phyloP scores from a whole-genome alignment of 1,140 invertebrate genomes.

The Papilio polyxenes region DNA sequence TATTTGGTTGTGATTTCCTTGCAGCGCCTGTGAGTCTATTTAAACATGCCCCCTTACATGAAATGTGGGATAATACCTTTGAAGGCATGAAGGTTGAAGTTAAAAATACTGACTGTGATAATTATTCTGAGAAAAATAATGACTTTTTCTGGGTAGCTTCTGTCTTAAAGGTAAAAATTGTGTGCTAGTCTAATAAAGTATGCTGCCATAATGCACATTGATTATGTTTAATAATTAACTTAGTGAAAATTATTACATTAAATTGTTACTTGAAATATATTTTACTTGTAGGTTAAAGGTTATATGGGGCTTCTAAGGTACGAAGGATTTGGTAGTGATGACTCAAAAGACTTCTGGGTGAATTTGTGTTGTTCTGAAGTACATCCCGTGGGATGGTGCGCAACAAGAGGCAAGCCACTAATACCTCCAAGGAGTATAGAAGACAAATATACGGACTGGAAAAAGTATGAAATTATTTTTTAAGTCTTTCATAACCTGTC shows the following conservation, averaged over 20 bases:
- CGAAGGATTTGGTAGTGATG: slow-evolving; percentile 95
- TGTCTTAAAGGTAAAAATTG: slow-evolving; percentile 84
- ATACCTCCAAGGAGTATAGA: slow-evolving; percentile 95
- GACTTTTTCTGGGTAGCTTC: slow-evolving; percentile 98
- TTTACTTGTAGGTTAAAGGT: slow-evolving; percentile 85
- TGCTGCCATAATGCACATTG: no score
- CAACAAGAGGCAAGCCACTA: slow-evolving; percentile 94
- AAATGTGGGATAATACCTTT: slow-evolving; percentile 96
- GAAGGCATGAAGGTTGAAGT: slow-evolving; percentile 98
- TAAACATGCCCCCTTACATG: slow-evolving; percentile 93
- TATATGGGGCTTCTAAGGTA: slow-evolving; percentile 96
- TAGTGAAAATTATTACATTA: neutral
- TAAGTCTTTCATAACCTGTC: neutral
- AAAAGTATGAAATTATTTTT: slow-evolving; percentile 80
- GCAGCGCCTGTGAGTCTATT: slow-evolving; percentile 95
- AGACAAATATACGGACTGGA: slow-evolving; percentile 97
- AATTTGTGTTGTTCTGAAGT: slow-evolving; percentile 96
- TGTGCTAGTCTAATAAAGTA: neutral
- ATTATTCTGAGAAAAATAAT: slow-evolving; percentile 85
- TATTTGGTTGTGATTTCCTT: slow-evolving; percentile 88
- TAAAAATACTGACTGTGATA: slow-evolving; percentile 93
- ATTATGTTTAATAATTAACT: neutral
- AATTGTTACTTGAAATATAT: neutral
- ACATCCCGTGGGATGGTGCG: slow-evolving; percentile 98
- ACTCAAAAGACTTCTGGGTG: slow-evolving; percentile 96